Percentiles rank a stretch among this genome's conserved stretches.
phyloP scores from a whole-genome alignment of 2,113 vertebrate genomes.

The Chauna torquata region DNA sequence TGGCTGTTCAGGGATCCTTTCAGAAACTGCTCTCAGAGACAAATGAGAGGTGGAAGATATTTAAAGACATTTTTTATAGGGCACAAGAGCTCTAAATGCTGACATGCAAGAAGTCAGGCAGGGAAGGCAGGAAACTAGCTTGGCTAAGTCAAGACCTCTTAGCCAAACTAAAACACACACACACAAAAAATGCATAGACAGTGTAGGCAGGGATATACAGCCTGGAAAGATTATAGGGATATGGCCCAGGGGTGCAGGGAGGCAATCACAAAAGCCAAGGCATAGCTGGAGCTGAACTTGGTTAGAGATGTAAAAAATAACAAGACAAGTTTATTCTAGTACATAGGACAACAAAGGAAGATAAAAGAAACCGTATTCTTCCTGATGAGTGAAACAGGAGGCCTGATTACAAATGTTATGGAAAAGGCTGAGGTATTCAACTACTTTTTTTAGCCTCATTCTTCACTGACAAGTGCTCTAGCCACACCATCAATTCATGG shows the following conservation, averaged over 20 bases:
- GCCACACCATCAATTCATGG: too few relatives aligned
- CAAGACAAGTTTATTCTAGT: not conserved
- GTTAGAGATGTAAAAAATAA: not conserved
- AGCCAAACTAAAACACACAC: not conserved
- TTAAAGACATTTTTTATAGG: not conserved
- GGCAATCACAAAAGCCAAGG: not conserved
- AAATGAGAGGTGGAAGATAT: not conserved
- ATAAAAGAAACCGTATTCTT: too few relatives aligned
- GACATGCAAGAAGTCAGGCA: not conserved
- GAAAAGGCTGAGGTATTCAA: too few relatives aligned
- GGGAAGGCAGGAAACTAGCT: not conserved
- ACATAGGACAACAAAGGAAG: too few relatives aligned
- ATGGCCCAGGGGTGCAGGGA: not conserved
- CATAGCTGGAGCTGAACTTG: not conserved
- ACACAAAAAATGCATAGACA: not conserved
- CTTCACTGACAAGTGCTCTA: too few relatives aligned
- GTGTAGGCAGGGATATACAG: not conserved
- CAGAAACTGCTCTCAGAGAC: too few relatives aligned
- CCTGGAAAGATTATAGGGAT: too few relatives aligned
- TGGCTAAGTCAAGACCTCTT: not conserved
- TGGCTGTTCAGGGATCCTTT: too few relatives aligned
- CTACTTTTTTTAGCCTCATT: too few relatives aligned
- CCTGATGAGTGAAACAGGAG: too few relatives aligned
- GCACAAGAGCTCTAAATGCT: not conserved
- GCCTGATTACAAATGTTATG: too few relatives aligned